Conservation (phyloP, 2,113 vertebrate species). For the Tauraco erythrolophus region DNA sequence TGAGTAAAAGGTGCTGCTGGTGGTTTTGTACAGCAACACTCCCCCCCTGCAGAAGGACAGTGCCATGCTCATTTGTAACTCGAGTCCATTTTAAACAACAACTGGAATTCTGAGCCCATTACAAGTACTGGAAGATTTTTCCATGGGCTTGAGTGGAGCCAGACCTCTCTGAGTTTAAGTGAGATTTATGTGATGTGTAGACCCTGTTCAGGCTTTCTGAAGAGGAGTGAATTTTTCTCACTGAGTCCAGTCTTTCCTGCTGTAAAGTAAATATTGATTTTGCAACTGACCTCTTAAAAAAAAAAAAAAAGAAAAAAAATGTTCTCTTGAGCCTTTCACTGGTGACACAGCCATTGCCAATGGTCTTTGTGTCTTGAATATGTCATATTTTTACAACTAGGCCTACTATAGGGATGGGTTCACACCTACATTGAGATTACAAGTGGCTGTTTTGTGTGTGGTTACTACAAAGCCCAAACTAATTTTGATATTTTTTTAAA, state of each 20-base stretch:
- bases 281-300: not conserved
- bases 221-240: not conserved
- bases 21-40: not conserved
- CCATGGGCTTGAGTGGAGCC: not conserved
- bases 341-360: not conserved
- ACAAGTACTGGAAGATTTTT: not conserved
- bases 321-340: not conserved
- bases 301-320: not conserved
- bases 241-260: not conserved
- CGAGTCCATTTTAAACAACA: not conserved
- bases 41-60: not conserved
- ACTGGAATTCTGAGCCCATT: not conserved
- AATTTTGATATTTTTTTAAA: not conserved
- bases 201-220: not conserved
- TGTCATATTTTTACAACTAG: not conserved
- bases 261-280: slow-evolving; percentile 1
- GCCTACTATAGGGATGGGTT: not conserved
- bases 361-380: not conserved
- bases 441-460: not conserved
- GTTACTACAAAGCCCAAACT: not conserved
- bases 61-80: rapidly evolving
- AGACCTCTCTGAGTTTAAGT: not conserved
- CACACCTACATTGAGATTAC: not conserved
- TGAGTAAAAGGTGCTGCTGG: not conserved
- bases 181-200: not conserved